Base-by-base conservation (phyloP, 2,888 invertebrate species). In the Melangyna quadrimaculata region DNA sequence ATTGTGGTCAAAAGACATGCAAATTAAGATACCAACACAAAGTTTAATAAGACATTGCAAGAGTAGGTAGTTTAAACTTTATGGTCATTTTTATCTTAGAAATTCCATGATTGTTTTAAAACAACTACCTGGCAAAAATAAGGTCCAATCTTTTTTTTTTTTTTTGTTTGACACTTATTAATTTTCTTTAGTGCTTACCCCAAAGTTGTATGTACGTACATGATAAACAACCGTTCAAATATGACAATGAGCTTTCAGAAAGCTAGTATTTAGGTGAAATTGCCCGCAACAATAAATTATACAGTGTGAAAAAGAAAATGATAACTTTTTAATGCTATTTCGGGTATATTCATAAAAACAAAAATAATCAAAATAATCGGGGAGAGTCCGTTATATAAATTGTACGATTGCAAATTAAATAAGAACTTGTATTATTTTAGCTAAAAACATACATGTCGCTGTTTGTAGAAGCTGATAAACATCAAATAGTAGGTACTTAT, bases 1-100 rank as follows among this genome's bases (percentile, higher is more conserved):
- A 51, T 67, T 51, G 35, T 22, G 22, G 22, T 19, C 29, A 4
- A 17, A 63, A 35, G 35, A 67, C 48, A 67, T 67, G 67, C 12
- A 51, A 67, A 67, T 67, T 67, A 67, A 67, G 51, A 67, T 48
- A n/a, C 67, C 22, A 65, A 32, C 14, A 48, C 63, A 63, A 65
- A 45, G 40, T 17, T 27, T 59, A 9, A 27, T 29, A 29, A 63
- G 40, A 32, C 45, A 37, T 27, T 12, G 3, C 22, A 22, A 63
- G n/a, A 1, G 12, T 6, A 24, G 12, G 27, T 14, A 14, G 8
- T n/a, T n/a, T n/a, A n/a, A 32, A 32, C 27, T 24, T 65, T 22
- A 65, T 65, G 65, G 8, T 32, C 2, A 29, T 19, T 29, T 63
- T 63, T 4, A 43, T 22, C 12, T 22, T 17, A 0, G 10, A 55